These are phyloP conservation scores for Drosophila lowei DNA, from an alignment of 1,140 invertebrate genomes.

Conservation along the genomic window DNA sequence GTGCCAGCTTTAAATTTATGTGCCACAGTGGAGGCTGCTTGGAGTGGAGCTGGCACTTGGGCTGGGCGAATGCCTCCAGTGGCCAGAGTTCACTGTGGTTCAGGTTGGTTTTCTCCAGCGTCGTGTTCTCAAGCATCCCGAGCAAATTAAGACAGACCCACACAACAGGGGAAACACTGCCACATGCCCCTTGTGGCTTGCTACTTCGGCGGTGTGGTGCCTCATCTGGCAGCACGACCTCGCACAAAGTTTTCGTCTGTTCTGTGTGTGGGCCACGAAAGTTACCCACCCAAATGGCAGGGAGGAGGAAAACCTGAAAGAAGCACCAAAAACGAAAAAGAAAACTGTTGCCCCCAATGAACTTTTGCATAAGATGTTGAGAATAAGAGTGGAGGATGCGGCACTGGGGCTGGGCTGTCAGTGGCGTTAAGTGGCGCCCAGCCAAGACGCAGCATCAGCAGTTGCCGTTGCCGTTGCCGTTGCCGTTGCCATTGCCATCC, in stretches of 20 bases:
- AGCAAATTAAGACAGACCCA: conserved; percentile 28
- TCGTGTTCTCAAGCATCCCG: conserved; percentile 24
- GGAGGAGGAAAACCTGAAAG: conserved; percentile 11
- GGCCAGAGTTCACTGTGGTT: conserved; percentile 3
- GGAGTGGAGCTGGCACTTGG: neutral
- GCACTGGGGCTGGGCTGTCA: conserved; percentile 38
- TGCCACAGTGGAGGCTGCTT: conserved; percentile 9
- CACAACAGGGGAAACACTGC: conserved; percentile 15
- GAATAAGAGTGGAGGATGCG: conserved; percentile 13
- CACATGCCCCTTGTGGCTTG: conserved; percentile 14
- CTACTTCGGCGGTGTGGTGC: conserved; percentile 27
- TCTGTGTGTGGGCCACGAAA: conserved; percentile 28
- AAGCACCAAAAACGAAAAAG: conserved; percentile 9
- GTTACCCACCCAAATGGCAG: conserved; percentile 48
- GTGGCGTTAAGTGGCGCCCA: conserved; percentile 69
- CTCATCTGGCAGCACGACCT: conserved; percentile 58
- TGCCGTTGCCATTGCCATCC: conserved; percentile 2
- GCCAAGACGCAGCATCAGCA: conserved; percentile 67
- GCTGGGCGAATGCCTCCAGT: neutral
- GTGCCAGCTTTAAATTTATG: conserved; percentile 39
- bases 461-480: conserved; percentile 2
- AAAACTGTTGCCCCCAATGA: conserved; percentile 53
- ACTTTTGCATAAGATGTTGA: conserved; percentile 53
- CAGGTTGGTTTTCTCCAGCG: neutral
- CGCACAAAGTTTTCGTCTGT: conserved; percentile 39